Conservation (phyloP, 2,113 vertebrate species). For the Erythrocercus mccallii region DNA sequence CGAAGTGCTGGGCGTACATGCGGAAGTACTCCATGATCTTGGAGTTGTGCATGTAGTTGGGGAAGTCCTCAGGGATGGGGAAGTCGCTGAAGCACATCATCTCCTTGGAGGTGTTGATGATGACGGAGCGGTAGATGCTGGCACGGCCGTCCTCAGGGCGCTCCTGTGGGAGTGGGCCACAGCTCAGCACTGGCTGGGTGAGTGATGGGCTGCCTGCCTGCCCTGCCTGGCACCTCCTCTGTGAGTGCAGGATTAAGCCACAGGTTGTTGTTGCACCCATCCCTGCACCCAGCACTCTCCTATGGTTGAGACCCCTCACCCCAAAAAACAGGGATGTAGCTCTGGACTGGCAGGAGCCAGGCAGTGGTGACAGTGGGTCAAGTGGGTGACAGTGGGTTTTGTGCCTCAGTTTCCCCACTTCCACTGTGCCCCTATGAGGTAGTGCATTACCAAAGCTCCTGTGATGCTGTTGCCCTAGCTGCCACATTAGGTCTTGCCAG, state of each 20-base stretch:
- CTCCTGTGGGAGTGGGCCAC: slow-evolving; percentile 64
- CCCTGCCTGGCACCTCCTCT: accelerated
- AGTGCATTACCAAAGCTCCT: accelerated
- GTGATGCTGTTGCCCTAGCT: accelerated
- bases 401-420: not conserved
- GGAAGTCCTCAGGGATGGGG: slow-evolving; percentile 82
- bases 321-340: not conserved
- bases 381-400: no score
- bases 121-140: slow-evolving; percentile 84
- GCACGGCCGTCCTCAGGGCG: slow-evolving; percentile 60
- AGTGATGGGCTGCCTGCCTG: not conserved
- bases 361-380: accelerated
- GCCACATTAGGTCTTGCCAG: accelerated
- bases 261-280: accelerated
- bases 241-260: not conserved
- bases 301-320: accelerated
- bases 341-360: accelerated
- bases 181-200: not conserved
- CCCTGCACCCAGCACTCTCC: not conserved
- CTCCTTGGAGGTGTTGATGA: slow-evolving; percentile 90
- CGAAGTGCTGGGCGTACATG: slow-evolving; percentile 82
- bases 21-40: slow-evolving; percentile 82
- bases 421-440: accelerated
- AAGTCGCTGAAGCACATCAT: slow-evolving; percentile 94
- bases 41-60: slow-evolving; percentile 82